Percentiles rank a stretch among this genome's conserved stretches.
phyloP scores from a whole-genome alignment of 2,888 invertebrate genomes.

The Brachypalpus laphriformis region DNA sequence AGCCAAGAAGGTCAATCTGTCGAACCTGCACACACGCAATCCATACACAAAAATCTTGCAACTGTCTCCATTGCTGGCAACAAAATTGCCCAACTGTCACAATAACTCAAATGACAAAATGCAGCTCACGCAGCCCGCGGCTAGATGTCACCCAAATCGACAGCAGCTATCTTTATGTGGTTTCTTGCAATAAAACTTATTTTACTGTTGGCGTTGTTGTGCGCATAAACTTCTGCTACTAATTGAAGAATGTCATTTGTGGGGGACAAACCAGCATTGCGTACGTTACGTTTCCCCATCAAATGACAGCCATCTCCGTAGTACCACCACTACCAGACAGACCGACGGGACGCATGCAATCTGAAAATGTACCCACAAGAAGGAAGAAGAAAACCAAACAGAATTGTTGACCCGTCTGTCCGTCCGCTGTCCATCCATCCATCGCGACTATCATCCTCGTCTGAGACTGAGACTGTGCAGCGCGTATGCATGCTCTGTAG shows the following conservation, averaged over 20 bases:
- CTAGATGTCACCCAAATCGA: constrained; percentile 72
- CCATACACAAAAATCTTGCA: background rate
- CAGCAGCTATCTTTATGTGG: constrained; percentile 72
- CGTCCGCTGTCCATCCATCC: constrained; percentile 71
- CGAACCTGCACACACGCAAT: constrained; percentile 36
- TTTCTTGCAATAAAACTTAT: constrained; percentile 59
- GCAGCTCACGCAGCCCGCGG: constrained; percentile 73
- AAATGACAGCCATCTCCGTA: constrained; percentile 69
- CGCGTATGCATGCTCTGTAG: constrained; percentile 80
- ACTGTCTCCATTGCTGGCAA: constrained; percentile 2
- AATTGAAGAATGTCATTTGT: constrained; percentile 71
- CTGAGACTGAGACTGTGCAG: background rate
- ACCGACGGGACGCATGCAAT: constrained; percentile 34
- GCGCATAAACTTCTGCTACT: constrained; percentile 53
- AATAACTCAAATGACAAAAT: constrained; percentile 71
- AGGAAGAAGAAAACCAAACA: constrained; percentile 54
- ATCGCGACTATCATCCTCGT: constrained; percentile 44
- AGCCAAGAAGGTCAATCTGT: constrained; percentile 44
- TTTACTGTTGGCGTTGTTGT: constrained; percentile 32
- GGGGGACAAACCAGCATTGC: constrained; percentile 49
- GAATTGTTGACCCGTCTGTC: constrained; percentile 61
- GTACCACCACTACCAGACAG: constrained; percentile 33
- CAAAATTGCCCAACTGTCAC: constrained; percentile 62
- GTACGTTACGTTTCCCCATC: constrained; percentile 63
- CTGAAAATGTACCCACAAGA: constrained; percentile 32